Evolutionary conservation across 2,888 invertebrate species (phyloP).

Genomic region (Parasteatoda lunata): DNA sequence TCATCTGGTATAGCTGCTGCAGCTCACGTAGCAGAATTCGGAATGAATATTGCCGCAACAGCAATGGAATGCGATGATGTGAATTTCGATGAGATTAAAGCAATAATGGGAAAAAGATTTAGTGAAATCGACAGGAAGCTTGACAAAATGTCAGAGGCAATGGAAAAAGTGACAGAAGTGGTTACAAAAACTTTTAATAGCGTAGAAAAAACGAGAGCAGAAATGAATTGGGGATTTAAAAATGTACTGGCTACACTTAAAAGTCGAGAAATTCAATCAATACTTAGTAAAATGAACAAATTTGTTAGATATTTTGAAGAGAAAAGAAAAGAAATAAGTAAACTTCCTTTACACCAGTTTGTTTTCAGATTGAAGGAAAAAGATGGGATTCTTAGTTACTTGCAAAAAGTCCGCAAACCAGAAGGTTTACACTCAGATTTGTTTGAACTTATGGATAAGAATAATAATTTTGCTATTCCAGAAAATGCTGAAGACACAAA

Average conservation of each 20-base stretch:
- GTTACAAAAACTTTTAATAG: not conserved
- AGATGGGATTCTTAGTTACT: not conserved
- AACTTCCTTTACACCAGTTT: not conserved
- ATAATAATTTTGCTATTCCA: constrained; percentile 2
- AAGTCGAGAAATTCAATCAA: not conserved
- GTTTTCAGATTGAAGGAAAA: not conserved
- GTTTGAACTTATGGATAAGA: not conserved
- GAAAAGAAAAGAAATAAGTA: not conserved
- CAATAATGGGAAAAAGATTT: not conserved
- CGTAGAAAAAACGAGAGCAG: not conserved
- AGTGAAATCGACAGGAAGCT: not conserved
- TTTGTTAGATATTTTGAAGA: not conserved
- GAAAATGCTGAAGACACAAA: not conserved
- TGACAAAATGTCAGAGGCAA: not conserved
- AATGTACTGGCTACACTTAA: not conserved
- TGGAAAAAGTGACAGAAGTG: not conserved
- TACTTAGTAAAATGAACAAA: not conserved
- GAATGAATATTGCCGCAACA: not conserved
- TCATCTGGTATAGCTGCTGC: not conserved
- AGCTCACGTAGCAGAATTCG: not conserved
- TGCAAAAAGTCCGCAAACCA: not conserved
- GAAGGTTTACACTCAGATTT: not conserved
- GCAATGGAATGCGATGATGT: not conserved
- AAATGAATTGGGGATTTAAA: not conserved
- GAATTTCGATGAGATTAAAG: not conserved